A percentile compares a stretch with the other conserved stretches of the same genome.
phyloP scores from a whole-genome alignment of 2,113 vertebrate genomes.

The Pangasianodon hypophthalmus region DNA sequence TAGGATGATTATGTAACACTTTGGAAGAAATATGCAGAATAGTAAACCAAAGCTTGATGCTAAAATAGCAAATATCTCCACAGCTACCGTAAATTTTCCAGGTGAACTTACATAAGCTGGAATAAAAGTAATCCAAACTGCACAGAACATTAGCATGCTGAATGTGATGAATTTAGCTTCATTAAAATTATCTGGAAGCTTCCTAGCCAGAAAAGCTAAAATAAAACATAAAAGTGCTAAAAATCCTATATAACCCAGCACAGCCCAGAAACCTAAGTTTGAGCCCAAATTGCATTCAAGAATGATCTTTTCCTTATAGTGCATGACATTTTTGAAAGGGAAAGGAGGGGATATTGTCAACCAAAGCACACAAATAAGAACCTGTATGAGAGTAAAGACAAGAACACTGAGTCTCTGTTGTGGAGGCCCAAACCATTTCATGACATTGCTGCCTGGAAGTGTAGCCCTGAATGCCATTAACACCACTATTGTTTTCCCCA shows the following conservation, averaged over 20 bases:
- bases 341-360: constrained; percentile 66
- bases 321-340: constrained; percentile 62
- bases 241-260: constrained; percentile 68
- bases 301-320: constrained; percentile 68
- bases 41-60: constrained; percentile 25
- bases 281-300: constrained; percentile 70
- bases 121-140: constrained; percentile 69
- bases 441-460: constrained; percentile 52
- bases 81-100: constrained; percentile 70
- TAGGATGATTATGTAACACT: constrained; percentile 11
- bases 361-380: constrained; percentile 68
- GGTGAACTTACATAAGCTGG: constrained; percentile 70
- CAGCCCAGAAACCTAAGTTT: constrained; percentile 66
- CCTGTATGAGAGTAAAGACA: constrained; percentile 64
- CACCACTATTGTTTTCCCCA: constrained; percentile 57
- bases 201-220: constrained; percentile 57
- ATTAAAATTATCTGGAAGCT: constrained; percentile 65
- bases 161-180: constrained; percentile 68
- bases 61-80: constrained; percentile 69
- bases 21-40: constrained; percentile 16
- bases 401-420: constrained; percentile 68
- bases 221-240: constrained; percentile 62
- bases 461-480: constrained; percentile 58
- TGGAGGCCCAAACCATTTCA: constrained; percentile 67
- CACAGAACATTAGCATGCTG: constrained; percentile 65